Percentiles rank a stretch among this genome's conserved stretches.
Conservation (phyloP, 2,888 invertebrate genomes). For the Syritta pipiens region DNA sequence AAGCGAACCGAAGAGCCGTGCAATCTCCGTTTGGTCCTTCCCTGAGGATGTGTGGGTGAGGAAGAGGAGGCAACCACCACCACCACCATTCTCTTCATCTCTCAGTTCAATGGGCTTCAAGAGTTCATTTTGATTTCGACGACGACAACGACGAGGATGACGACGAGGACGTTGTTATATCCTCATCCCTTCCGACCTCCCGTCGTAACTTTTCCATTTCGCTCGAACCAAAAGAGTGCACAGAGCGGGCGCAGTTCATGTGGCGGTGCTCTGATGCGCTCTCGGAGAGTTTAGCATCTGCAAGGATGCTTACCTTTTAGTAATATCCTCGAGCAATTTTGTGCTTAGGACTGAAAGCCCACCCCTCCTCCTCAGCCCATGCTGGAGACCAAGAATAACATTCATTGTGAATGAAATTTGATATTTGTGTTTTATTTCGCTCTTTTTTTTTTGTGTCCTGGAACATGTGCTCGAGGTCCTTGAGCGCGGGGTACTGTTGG, state of each 20-base stretch:
- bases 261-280: no score
- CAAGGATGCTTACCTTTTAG: conserved; percentile 53
- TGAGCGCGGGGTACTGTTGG: no score
- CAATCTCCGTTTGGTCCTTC: neutral
- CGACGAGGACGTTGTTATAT: conserved; percentile 32
- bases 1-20: conserved; percentile 11
- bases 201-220: conserved; percentile 21
- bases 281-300: neutral
- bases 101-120: conserved; percentile 54
- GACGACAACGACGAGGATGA: conserved; percentile 2
- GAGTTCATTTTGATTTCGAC: conserved; percentile 61
- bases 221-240: no score
- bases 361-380: no score
- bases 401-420: conserved; percentile 47
- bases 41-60: no score
- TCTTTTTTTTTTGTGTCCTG: neutral
- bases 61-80: no score
- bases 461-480: conserved; percentile 16
- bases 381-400: conserved; percentile 8
- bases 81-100: neutral
- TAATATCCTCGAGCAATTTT: conserved; percentile 36
- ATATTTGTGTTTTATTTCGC: conserved; percentile 1
- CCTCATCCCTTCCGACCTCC: neutral
- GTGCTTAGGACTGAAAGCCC: conserved; percentile 15
- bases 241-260: neutral